Conservation (phyloP, 1,140 invertebrate genomes). For the Drosophila nannoptera region DNA sequence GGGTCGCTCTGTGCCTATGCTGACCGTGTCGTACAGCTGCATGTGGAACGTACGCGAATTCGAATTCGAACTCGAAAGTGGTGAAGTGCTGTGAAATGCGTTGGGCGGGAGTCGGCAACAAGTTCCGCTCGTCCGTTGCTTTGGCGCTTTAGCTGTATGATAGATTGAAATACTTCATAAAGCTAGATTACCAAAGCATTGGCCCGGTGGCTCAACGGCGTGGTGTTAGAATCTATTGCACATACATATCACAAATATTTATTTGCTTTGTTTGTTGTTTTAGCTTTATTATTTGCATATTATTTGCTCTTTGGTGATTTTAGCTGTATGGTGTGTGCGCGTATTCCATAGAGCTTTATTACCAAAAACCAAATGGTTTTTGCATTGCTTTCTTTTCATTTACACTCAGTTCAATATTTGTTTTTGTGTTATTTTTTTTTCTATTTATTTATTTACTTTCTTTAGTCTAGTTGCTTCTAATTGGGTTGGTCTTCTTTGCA, state of each 20-base stretch:
- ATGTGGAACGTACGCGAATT: not conserved
- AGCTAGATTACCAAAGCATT: slow-evolving; percentile 97
- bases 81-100: not conserved
- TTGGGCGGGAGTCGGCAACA: too few relatives aligned
- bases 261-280: slow-evolving; percentile 28
- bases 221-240: not conserved
- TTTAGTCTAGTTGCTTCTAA: slow-evolving; percentile 1
- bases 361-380: slow-evolving; percentile 79
- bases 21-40: slow-evolving; percentile 31
- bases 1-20: slow-evolving; percentile 80
- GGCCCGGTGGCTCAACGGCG: slow-evolving; percentile 56
- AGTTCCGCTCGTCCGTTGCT: slow-evolving; percentile 81
- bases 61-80: not conserved
- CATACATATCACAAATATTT: not conserved
- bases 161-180: slow-evolving; percentile 87
- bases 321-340: slow-evolving; percentile 77
- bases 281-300: slow-evolving; percentile 68
- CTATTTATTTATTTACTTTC: not conserved
- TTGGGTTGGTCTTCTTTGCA: slow-evolving; percentile 20
- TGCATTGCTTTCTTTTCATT: slow-evolving; percentile 55
- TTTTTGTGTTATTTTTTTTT: not conserved
- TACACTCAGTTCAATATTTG: slow-evolving; percentile 1
- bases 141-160: slow-evolving; percentile 99
- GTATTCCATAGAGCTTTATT: slow-evolving; percentile 79
- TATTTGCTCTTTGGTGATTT: slow-evolving; percentile 80